Percentiles rank a stretch among this genome's conserved stretches.
Evolutionary conservation across 2,888 invertebrate genomes (phyloP).

Genomic region (Danaus chrysippus): DNA sequence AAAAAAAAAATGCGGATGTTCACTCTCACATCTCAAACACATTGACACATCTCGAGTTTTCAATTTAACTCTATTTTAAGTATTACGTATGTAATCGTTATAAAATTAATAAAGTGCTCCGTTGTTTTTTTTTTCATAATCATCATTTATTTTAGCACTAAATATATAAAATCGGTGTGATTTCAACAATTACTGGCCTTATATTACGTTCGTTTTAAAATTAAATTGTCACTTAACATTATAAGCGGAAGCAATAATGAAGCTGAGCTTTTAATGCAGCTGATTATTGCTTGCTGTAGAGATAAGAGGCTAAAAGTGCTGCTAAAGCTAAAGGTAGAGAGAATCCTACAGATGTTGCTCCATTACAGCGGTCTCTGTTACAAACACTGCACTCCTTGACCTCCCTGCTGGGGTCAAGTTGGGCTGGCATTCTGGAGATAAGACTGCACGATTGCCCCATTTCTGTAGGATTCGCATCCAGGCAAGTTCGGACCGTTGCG

Average conservation of each 20-base stretch:
- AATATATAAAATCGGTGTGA: neutral
- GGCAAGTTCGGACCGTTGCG: constrained; percentile 58
- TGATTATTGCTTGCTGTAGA: constrained; percentile 62
- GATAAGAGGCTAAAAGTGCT: constrained; percentile 54
- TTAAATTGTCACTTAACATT: neutral
- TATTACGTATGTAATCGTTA: no score
- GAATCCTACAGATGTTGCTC: constrained; percentile 54
- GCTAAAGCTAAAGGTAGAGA: constrained; percentile 58
- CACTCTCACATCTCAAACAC: no score
- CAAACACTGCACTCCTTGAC: constrained; percentile 67
- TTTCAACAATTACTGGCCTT: constrained; percentile 1
- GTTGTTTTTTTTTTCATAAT: no score
- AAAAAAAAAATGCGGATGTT: neutral
- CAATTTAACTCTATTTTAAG: no score
- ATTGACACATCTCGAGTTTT: no score
- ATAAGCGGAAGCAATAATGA: constrained; percentile 14
- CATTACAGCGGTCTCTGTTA: constrained; percentile 76
- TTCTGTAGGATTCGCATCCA: constrained; percentile 58
- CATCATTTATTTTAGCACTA: neutral
- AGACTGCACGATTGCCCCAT: constrained; percentile 54
- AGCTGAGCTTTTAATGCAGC: constrained; percentile 18
- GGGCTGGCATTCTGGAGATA: constrained; percentile 37
- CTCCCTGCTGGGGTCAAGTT: constrained; percentile 38
- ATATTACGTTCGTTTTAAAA: neutral
- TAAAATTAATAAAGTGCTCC: no score